Conservation (phyloP, 2,888 invertebrate genomes). For the Stenodema calcarata region DNA sequence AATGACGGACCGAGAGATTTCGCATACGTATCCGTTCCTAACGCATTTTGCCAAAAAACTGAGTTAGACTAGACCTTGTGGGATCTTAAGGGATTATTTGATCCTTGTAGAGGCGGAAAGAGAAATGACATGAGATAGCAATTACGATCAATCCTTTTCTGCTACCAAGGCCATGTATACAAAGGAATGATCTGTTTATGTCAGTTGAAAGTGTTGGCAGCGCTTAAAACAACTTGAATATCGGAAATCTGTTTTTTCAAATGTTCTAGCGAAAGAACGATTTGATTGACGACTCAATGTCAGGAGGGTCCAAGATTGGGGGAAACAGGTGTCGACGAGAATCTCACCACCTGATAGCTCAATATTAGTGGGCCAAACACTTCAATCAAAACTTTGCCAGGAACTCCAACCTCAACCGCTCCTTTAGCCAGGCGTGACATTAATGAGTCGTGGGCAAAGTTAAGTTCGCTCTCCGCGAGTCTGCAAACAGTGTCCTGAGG, state of each 20-base stretch:
- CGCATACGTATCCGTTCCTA: too few species aligned
- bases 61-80: too few species aligned
- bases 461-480: background rate
- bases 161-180: too few species aligned
- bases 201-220: too few species aligned
- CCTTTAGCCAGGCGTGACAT: background rate
- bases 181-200: too few species aligned
- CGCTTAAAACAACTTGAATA: too few species aligned
- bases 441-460: conserved; percentile 17
- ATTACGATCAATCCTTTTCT: too few species aligned
- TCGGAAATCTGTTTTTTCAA: background rate
- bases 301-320: background rate
- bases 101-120: too few species aligned
- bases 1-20: too few species aligned
- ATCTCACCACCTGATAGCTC: conserved; percentile 19
- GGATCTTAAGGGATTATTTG: too few species aligned
- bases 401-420: background rate
- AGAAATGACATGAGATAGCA: too few species aligned
- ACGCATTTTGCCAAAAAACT: too few species aligned
- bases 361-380: conserved; percentile 11
- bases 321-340: background rate
- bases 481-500: background rate
- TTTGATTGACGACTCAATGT: background rate
- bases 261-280: background rate
- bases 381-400: background rate